Evolutionary conservation across 2,797 vertebrate genomes (phyloP), one percentile per base, ranked within the genome.

Genomic region (Ctenosaura bakeri): DNA sequence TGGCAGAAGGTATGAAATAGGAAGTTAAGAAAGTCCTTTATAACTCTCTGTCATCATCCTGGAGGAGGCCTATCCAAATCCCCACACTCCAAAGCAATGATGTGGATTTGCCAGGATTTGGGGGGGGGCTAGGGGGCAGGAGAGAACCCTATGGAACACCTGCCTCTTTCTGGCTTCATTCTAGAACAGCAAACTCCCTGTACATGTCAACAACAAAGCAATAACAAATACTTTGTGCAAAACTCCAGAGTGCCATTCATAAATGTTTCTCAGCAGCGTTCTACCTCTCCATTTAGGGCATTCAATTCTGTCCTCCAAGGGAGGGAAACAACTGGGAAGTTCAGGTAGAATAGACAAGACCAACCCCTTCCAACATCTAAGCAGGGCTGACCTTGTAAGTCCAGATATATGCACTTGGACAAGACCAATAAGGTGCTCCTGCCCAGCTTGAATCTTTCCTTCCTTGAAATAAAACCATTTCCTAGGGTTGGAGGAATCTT

Each of bases 91-190:
- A 46, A 35, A 73, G 83, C 90, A 71, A 77, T 87, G 83, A 92
- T 92, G 92, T 78, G 86, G 92, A 89, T 91, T 16, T 95, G 92
- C 93, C 95, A 94, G 88, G 22, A 74, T 6, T 50, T 38, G 29
- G 6, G 62, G 42, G 42, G 42, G 42, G 42, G 42, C 42, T 46
- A 18, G 22, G 77, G 90, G 83, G 71, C 84, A 46, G 42, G 54
- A 2, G 79, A 89, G 90, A 89, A 88, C 77, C 83, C 1, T 93
- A 88, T 94, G 91, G 88, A 91, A 94, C 94, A 95, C 95, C 95
- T 95, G 95, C 66, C 88, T 94, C 77, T 5, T 56, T 93, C 91
- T 95, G 85, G 89, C 80, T 85, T 66, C 89, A 62, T 0, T 64
- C 81, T 88, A 26, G n/a, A 92, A 94, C 91, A 91, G 91, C 90